Base-by-base conservation (phyloP, 2,113 vertebrate genomes). In the Lophotis ruficrista region DNA sequence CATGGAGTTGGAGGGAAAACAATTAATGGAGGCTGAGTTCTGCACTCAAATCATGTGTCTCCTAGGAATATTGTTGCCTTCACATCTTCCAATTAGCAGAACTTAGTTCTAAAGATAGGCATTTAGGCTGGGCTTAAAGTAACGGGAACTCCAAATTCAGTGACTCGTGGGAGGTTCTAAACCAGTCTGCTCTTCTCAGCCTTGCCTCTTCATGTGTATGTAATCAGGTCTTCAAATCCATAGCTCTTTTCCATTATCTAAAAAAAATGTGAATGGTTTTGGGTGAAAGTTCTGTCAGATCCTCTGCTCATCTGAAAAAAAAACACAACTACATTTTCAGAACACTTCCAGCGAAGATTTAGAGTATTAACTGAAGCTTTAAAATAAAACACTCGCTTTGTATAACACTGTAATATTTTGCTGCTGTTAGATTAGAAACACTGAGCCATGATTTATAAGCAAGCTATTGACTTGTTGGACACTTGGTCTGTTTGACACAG, bases 81-180 rank as follows among this genome's bases (percentile, higher is more conserved):
- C 41, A 21, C 19, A n/a, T 78, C 15, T 96, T 87, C 53, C 48
- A 78, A 76, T 94, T 91, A 95, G 43, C 73, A 95, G 54, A 94
- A 71, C 30, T 93, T 84, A 82, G 71, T 91, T 94, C 87, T 96
- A 91, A 86, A 87, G 70, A 78, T 89, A 94, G 68, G 11, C 25
- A 7, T 92, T 92, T 92, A 92, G 91, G 50, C 45, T 94, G 78
- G 73, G 77, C 87, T 94, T 95, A 91, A 94, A 96, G 93, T 87
- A 94, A 89, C 13, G 3, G 91, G 91, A 85, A 93, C 89, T 94
- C 56, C 94, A 95, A 95, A 84, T 94, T 94, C 91, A 93, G 96
- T 87, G 89, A 79, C 81, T 95, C 62, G 81, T 93, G 65, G 93
- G 91, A 90, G 94, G 93, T 84, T 94, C 84, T 95, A 95, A 92